Evolutionary conservation across 2,888 invertebrate genomes (phyloP), one percentile per base, ranked within the genome.

Genomic region (Erebia ligea): DNA sequence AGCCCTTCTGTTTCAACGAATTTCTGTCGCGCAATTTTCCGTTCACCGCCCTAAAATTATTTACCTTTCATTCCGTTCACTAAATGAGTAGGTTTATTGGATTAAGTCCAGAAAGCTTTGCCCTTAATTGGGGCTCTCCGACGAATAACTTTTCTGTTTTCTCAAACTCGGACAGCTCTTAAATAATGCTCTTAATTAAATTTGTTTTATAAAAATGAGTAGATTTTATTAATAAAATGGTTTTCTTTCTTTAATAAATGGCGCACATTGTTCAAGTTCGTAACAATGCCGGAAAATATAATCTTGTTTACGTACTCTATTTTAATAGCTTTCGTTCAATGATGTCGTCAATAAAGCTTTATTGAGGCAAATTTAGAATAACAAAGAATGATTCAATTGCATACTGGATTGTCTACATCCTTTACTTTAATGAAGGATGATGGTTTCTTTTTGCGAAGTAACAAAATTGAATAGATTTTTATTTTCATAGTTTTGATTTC

Each of bases 41-140:
- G 78, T 78, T 74, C 79, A 75, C 79, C 82, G 82, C 82, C 86
- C 84, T 87, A 87, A 91, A 90, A 91, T 91, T 89, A 91, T 91
- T 91, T 91, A 92, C 90, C 89, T 90, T 91, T 88, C 87, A 88
- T 92, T 91, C 85, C 84, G 86, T 85, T 89, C 88, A 88, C 88
- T 91, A 91, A 92, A 91, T 89, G 91, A 90, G 92, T 90, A 90
- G 91, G 86, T 91, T 92, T 91, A 92, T 92, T 91, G 91, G 91
- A 92, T 92, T 92, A 92, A 88, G 89, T 90, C 88, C 89, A 91
- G 87, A 90, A 91, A 90, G 92, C 92, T 89, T 88, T 84, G 87
- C 89, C 89, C 90, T 88, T 92, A 92, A 92, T 92, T 92, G 91
- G 91, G 87, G 92, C 90, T 91, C 89, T 89, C 88, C 88, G 84